Evolutionary conservation across 2,113 vertebrate genomes (phyloP), one percentile per base, ranked within the genome.

Genomic region (Asarcornis scutulata): DNA sequence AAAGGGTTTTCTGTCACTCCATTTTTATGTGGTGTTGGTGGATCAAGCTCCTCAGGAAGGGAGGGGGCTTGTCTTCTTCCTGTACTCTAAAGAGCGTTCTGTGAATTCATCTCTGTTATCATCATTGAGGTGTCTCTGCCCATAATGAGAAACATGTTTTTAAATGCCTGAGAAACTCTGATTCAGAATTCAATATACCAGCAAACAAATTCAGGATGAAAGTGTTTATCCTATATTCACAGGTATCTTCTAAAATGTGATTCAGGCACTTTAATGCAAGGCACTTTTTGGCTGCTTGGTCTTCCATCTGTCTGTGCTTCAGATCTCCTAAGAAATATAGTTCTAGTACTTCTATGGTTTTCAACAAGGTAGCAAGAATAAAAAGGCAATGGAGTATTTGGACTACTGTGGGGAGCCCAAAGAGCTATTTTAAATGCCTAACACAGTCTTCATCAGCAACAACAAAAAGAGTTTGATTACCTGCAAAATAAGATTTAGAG

Each of bases 321-420:
- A 58, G 58, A 36, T 81, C 73, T 74, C 56, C 72, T 18, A 48
- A 75, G 56, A 81, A 81, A 55, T 82, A 12, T 25, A 81, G 34
- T 78, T 78, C 38, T 56, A 64, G 38, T 44, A 64, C 11, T 79
- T 93, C 42, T 40, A 40, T 68, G 48, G 32, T 77, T 93, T 92
- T 63, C 60, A 75, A 73, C n/a, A 81, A 86, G 32, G 74, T 50
- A 62, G 36, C 36, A 55, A 83, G 59, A 88, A 67, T 88, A 71
- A 88, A 92, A 88, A 68, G 77, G 48, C 68, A 78, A 86, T 68
- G 42, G 93, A 86, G 38, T 50, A 89, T 84, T 92, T 69, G 81
- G 60, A 56, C 8, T 75, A 27, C 73, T 76, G 11, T 60, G 42
- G 34, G 38, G 64, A 96, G 12, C 32, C 48, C 29, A 22, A 52